A percentile compares a stretch with the other conserved stretches of the same genome.
Evolutionary conservation across 1,140 invertebrate species (phyloP).

Genomic region (Drosophila tani): DNA sequence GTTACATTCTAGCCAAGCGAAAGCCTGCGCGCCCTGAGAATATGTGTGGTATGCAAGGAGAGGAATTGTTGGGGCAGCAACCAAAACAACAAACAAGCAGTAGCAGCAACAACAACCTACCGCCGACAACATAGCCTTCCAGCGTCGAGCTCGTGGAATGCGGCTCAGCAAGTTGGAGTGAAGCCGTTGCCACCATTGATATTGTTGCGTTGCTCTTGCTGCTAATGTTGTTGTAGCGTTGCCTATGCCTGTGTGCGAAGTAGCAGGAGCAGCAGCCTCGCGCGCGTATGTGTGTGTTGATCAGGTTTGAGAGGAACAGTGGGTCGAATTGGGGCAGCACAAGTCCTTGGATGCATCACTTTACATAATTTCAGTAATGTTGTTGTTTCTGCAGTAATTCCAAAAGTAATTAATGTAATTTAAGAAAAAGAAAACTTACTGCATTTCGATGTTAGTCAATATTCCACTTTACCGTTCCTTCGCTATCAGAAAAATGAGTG

Average conservation of each 20-base stretch:
- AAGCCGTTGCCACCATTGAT: conserved; percentile 43
- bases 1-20: neutral
- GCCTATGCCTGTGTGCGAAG: conserved; percentile 16
- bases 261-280: conserved; percentile 27
- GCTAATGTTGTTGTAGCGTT: conserved; percentile 23
- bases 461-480: neutral
- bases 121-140: conserved; percentile 38
- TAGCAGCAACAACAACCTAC: conserved; percentile 19
- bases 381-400: neutral
- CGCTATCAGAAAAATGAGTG: neutral
- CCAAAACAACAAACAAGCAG: conserved; percentile 17
- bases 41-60: conserved; percentile 11
- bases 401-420: neutral
- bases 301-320: conserved; percentile 68
- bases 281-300: conserved; percentile 45
- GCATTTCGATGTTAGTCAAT: neutral
- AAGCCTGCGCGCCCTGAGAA: neutral
- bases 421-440: no score
- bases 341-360: neutral
- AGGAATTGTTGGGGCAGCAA: conserved; percentile 11
- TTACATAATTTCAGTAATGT: neutral
- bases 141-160: conserved; percentile 63
- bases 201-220: conserved; percentile 29
- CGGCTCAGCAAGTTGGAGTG: conserved; percentile 66
- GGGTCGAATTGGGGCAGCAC: conserved; percentile 7